Base-by-base conservation (phyloP, 2,113 vertebrate species). In the Leucosticte australis region DNA sequence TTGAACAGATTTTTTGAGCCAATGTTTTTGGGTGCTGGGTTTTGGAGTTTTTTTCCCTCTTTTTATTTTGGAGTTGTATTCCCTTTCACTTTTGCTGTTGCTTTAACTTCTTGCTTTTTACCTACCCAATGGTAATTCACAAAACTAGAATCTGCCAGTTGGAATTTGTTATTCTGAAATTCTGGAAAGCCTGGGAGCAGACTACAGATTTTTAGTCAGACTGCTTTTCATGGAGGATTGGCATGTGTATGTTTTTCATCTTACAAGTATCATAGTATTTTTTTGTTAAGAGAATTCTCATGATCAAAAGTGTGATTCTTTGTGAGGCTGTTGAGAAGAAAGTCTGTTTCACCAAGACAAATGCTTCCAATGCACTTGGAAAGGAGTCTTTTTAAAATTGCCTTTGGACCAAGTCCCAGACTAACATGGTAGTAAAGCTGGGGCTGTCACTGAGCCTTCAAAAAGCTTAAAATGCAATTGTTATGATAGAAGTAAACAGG, bases 1-100 rank as follows among this genome's bases (percentile, higher is more conserved):
- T 47, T 63, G 74, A 91, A 73, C 74, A 95, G 92, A 89, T 90
- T 95, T 91, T 76, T 82, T 47, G 41, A 87, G 81, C 47, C 47
- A 20, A 10, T 64, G 53, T 18, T 89, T 68, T 71, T 65, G 52
- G 18, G 57, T 89, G 52, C 42, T 55, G 9, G 11, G 24, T 41
- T 79, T 62, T 44, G 53, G 15, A 9, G 2, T 26, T 60, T 60
- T 67, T 28, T 7, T 6, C 19, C 30, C 19, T 30, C 1, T 46
- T 73, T 80, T 67, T 69, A 37, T 60, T 86, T 83, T 39, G 9
- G 10, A 70, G 8, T 35, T 14, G 3, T 60, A 83, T 52, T 81
- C 46, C 22, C 2, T 55, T 93, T 77, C 47, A 47, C 33, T 75
- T 87, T 24, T 87, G 37, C 39, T 63, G 17, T 83, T 93, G 30